These are phyloP conservation scores for Alcis repandata DNA, from an alignment of 2,888 invertebrate genomes.

Conservation along the genomic window DNA sequence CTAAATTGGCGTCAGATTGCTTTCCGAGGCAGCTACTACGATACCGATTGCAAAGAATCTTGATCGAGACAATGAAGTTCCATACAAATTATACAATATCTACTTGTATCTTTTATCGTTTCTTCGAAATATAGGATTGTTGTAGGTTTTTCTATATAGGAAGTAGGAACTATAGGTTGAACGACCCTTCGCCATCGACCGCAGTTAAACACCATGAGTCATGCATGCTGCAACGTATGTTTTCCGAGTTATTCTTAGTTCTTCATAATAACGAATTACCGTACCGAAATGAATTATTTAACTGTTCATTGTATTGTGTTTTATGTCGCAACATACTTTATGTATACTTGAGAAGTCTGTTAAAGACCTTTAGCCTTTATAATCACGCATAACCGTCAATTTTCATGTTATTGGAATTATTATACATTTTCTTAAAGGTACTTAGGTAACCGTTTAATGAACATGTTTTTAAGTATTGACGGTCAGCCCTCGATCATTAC, in stretches of 20 bases:
- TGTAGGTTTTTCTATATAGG: background rate
- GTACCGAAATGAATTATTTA: background rate
- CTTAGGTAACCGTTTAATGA: too few species aligned
- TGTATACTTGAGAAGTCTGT: too few species aligned
- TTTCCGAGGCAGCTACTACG: background rate
- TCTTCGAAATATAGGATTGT: background rate
- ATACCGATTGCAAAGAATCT: background rate
- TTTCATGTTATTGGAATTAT: too few species aligned
- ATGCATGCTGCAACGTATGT: background rate
- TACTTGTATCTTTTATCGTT: background rate
- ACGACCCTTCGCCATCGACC: constrained; percentile 4
- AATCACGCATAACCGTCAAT: too few species aligned
- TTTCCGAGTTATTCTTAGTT: constrained; percentile 3
- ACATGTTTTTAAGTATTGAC: too few species aligned
- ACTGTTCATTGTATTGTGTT: constrained; percentile 1
- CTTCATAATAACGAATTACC: constrained; percentile 2
- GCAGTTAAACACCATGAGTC: constrained; percentile 5
- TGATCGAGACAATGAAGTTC: background rate
- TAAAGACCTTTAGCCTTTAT: too few species aligned
- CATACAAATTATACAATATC: background rate
- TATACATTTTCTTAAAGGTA: too few species aligned
- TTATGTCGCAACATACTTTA: constrained; percentile 9
- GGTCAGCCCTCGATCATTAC: too few species aligned
- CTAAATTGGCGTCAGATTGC: constrained; percentile 3
- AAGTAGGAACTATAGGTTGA: background rate